A percentile compares a stretch with the other conserved stretches of the same genome.
phyloP scores from a whole-genome alignment of 2,888 invertebrate species.

The Sphinx pinastri region DNA sequence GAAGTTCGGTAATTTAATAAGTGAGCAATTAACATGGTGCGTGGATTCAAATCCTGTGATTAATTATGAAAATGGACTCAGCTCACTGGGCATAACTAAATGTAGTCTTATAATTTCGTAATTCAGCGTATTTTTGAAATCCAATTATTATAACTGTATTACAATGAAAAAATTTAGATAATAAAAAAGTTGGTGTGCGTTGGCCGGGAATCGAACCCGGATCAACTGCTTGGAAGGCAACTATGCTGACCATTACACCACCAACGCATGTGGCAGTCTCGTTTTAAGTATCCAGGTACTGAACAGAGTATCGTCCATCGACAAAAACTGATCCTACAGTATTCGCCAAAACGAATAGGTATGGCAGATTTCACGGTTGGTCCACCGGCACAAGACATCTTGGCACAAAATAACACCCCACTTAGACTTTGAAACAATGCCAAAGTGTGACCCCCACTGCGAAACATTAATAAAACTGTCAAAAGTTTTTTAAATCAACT shows the following conservation, averaged over 20 bases:
- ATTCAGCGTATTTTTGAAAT: neutral
- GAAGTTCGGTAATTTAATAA: slow-evolving; percentile 11
- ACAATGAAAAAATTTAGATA: too few species aligned
- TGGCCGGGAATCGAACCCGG: slow-evolving; percentile 84
- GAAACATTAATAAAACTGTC: slow-evolving; percentile 4
- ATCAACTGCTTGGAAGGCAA: slow-evolving; percentile 85
- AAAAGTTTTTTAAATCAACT: slow-evolving; percentile 10
- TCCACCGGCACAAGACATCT: neutral
- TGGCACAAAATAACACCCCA: slow-evolving; percentile 4
- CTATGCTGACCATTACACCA: slow-evolving; percentile 85
- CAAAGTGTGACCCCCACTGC: neutral
- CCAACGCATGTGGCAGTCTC: slow-evolving; percentile 59
- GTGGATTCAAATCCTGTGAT: neutral
- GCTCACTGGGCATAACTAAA: neutral
- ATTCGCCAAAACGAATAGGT: neutral
- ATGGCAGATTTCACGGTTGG: too few species aligned
- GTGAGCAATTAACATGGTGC: slow-evolving; percentile 3
- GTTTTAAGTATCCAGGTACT: too few species aligned
- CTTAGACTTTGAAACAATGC: slow-evolving; percentile 1
- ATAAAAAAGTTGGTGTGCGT: slow-evolving; percentile 62
- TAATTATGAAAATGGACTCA: neutral
- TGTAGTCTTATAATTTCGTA: neutral
- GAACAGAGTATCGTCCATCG: too few species aligned
- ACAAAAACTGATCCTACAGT: neutral
- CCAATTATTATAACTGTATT: too few species aligned